phyloP scores from a whole-genome alignment of 2,797 vertebrate species.

The Myotis daubentonii region DNA sequence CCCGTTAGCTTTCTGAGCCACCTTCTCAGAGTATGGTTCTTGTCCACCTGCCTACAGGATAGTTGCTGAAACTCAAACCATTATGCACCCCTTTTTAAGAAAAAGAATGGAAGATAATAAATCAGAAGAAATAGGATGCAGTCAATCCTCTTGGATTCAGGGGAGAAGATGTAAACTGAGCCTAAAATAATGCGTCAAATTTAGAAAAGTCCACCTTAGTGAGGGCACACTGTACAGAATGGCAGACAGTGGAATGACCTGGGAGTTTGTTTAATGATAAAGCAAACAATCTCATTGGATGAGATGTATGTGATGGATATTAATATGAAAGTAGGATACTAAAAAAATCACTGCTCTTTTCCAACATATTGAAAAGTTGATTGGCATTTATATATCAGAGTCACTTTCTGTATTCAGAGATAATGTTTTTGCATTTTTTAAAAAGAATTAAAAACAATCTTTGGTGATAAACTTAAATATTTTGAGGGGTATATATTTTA shows the following conservation, averaged over 20 bases:
- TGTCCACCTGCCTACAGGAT: not conserved
- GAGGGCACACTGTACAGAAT: not conserved
- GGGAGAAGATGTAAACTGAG: not conserved
- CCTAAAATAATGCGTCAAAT: not conserved
- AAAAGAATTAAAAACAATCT: not conserved
- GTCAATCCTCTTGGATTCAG: not conserved
- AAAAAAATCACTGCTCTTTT: not conserved
- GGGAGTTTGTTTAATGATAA: not conserved
- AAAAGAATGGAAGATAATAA: not conserved
- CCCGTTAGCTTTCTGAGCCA: not conserved
- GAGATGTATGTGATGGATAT: not conserved
- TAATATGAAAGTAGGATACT: not conserved
- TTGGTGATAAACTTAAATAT: not conserved
- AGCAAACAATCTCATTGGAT: not conserved
- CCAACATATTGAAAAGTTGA: not conserved
- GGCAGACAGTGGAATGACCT: not conserved
- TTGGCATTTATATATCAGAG: not conserved
- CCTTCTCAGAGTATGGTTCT: not conserved
- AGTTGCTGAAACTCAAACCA: not conserved
- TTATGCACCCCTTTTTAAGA: not conserved
- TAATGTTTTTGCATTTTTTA: not conserved
- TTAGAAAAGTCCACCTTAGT: not conserved
- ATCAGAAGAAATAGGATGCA: not conserved
- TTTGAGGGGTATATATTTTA: not conserved
- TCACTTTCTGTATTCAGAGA: not conserved